Base-by-base conservation (phyloP, 2,797 vertebrate species). In the Pteropus rufus region DNA sequence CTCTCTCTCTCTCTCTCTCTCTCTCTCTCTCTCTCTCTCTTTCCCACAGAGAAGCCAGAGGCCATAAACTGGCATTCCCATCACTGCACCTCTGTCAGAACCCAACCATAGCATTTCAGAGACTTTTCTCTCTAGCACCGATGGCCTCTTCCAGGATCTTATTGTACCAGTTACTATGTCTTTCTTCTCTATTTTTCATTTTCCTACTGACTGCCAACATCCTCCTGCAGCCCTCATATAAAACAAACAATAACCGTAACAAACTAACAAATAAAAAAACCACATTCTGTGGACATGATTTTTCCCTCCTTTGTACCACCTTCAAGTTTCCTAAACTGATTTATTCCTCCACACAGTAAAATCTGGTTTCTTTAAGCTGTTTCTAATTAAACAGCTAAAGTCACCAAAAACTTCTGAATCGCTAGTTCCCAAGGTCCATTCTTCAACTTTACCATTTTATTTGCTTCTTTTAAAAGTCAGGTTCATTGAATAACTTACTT, bases 331-430 rank as follows among this genome's bases (percentile, higher is more conserved):
- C 70, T 79, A 93, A 91, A 90, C 18, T 2, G 6, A 73, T 84
- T 88, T 89, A 65, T 73, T 96, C 72, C 34, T 91, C 69, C 65
- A 76, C 4, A 52, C 23, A 75, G 77, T 86, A 91, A 93, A 89
- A 80, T 93, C 29, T 92, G 36, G 26, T 82, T 92, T 92, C 31
- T 94, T 31, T 93, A 93, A 93, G 41, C 26, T 85, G 41, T 52
- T 93, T 76, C 49, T 87, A 91, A 95, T 91, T 93, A 88, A 88
- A 95, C 3, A 69, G 11, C 21, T 39, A 92, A 94, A 56, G 65
- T 82, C 64, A 91, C n/a, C 31, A 75, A n/a, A 97, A 86, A 39
- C 5, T 79, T 83, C 64, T 69, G 23, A 92, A 60, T 23, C 89
- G 49, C 23, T 75, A 70, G 49, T 77, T 69, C 52, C 79, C 23